Evolutionary conservation across 1,140 invertebrate genomes (phyloP).

Genomic region (Drosophila littoralis): DNA sequence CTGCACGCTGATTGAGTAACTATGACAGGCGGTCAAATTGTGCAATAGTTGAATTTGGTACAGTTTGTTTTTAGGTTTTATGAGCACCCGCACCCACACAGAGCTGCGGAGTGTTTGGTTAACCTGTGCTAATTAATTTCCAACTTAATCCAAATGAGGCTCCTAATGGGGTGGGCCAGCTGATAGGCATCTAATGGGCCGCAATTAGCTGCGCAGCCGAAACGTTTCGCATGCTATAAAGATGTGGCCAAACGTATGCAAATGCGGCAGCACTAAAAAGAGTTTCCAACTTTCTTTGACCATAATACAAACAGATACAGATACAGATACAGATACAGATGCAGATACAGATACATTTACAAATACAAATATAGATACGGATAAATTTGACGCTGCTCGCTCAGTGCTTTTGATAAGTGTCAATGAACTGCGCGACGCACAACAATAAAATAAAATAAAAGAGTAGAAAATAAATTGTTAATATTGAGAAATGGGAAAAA

Average conservation of each 20-base stretch:
- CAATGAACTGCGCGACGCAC: slow-evolving; percentile 64
- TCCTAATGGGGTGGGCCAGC: slow-evolving; percentile 55
- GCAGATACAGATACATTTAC: slow-evolving; percentile 24
- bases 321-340: slow-evolving; percentile 35
- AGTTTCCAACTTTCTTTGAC: slow-evolving; percentile 73
- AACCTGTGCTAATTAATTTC: slow-evolving; percentile 80
- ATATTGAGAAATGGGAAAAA: slow-evolving; percentile 66
- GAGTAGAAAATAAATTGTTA: slow-evolving; percentile 45
- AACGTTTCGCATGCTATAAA: slow-evolving; percentile 70
- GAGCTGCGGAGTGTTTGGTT: slow-evolving; percentile 15
- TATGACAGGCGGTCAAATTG: slow-evolving; percentile 27
- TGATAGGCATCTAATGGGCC: slow-evolving; percentile 46
- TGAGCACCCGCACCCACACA: slow-evolving; percentile 42
- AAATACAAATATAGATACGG: slow-evolving; percentile 20
- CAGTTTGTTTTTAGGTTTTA: slow-evolving; percentile 8
- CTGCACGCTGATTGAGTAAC: slow-evolving; percentile 23
- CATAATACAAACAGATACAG: slow-evolving; percentile 39
- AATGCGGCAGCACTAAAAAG: slow-evolving; percentile 46
- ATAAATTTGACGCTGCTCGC: slow-evolving; percentile 25
- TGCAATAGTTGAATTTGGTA: slow-evolving; percentile 24
- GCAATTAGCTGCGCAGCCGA: slow-evolving; percentile 42
- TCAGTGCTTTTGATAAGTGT: slow-evolving; percentile 51
- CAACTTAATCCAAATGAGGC: slow-evolving; percentile 65
- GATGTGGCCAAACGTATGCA: slow-evolving; percentile 74
- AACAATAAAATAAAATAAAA: slow-evolving; percentile 28